A percentile compares a stretch with the other conserved stretches of the same genome.
phyloP scores from a whole-genome alignment of 2,113 vertebrate species.

The Mustela lutreola region DNA sequence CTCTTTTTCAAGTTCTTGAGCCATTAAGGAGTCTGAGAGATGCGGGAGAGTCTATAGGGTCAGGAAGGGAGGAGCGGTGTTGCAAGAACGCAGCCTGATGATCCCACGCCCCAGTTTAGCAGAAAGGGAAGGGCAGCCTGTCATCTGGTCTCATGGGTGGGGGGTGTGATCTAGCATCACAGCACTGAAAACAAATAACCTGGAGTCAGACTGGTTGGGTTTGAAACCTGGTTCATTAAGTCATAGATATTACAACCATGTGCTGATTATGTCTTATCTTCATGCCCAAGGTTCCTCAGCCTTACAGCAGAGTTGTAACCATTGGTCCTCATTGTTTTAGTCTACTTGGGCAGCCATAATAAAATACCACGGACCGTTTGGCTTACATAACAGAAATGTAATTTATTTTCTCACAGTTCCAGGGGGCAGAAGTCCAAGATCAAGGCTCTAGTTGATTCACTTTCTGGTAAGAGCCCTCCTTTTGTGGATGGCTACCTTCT shows the following conservation, averaged over 20 bases:
- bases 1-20: neutral
- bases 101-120: neutral
- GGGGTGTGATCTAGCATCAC: rapidly evolving
- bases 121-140: neutral
- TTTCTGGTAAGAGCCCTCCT: neutral
- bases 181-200: neutral
- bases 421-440: neutral
- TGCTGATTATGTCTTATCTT: neutral
- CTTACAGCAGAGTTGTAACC: neutral
- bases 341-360: neutral
- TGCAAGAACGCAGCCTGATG: neutral
- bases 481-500: neutral
- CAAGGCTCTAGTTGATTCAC: neutral
- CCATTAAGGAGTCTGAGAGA: neutral
- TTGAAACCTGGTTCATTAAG: neutral
- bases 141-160: neutral
- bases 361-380: neutral
- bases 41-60: neutral
- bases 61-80: neutral
- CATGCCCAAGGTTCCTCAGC: neutral
- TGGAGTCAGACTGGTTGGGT: neutral
- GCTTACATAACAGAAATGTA: neutral
- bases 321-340: neutral
- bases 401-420: neutral
- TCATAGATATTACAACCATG: neutral